Evolutionary conservation across 2,888 invertebrate genomes (phyloP).

Genomic region (Arrhopalites spinosus): DNA sequence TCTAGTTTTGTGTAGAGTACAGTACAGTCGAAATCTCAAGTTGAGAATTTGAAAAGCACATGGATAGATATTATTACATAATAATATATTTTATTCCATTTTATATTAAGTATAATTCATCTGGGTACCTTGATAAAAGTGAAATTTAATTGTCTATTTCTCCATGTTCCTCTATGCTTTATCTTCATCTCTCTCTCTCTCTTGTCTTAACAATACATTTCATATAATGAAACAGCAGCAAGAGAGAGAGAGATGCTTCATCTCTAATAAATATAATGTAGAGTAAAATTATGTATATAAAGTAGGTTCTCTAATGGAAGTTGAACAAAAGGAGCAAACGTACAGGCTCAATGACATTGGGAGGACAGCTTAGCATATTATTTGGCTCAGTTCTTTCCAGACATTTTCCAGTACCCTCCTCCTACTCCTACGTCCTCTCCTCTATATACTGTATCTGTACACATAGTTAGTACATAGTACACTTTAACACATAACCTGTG

Average conservation of each 20-base stretch:
- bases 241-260: not conserved
- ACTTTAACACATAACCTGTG: not conserved
- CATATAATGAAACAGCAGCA: not conserved
- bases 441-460: no score
- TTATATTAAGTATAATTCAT: conserved; percentile 7
- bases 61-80: no score
- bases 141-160: conserved; percentile 2
- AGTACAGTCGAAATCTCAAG: no score
- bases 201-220: not conserved
- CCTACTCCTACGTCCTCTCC: no score
- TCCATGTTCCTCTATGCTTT: not conserved
- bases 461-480: not conserved
- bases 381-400: conserved; percentile 25
- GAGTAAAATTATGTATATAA: not conserved
- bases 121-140: conserved; percentile 23
- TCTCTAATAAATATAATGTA: not conserved
- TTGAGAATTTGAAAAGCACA: no score
- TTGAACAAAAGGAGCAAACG: conserved; percentile 27
- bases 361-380: conserved; percentile 19
- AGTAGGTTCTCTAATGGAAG: not conserved
- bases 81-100: no score
- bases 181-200: no score
- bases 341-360: conserved; percentile 19
- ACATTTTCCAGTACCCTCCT: not conserved
- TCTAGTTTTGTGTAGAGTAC: no score